Percentiles rank a stretch among this genome's conserved stretches.
These are phyloP conservation scores for Ectemnius lituratus DNA, from an alignment of 2,888 invertebrate species.

Conservation along the genomic window DNA sequence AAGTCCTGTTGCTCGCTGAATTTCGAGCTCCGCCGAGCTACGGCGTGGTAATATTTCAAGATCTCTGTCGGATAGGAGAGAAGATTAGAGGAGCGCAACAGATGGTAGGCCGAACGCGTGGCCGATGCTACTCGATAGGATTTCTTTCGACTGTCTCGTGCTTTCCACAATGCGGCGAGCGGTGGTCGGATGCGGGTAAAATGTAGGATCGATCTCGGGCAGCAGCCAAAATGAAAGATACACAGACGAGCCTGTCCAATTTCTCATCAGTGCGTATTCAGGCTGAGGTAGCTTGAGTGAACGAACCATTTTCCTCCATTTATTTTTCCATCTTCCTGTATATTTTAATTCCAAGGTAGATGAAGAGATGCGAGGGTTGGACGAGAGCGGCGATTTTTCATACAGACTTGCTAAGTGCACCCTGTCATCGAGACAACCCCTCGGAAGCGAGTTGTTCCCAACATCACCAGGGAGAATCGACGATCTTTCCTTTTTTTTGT, in stretches of 20 bases:
- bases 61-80: slow-evolving; percentile 36
- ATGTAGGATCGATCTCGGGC: no score
- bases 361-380: no score
- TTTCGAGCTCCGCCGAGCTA: slow-evolving; percentile 13
- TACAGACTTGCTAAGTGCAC: no score
- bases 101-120: slow-evolving; percentile 68
- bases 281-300: no score
- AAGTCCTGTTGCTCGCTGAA: slow-evolving; percentile 18
- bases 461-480: background rate
- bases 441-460: background rate
- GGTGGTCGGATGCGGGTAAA: background rate
- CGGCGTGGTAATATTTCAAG: slow-evolving; percentile 27
- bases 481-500: background rate
- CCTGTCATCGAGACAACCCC: no score
- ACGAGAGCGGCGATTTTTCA: no score
- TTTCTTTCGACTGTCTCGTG: slow-evolving; percentile 33
- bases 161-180: slow-evolving; percentile 4
- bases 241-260: no score
- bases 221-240: no score
- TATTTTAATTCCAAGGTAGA: no score
- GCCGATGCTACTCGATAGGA: slow-evolving; percentile 50
- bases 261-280: no score
- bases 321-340: no score
- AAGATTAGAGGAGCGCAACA: slow-evolving; percentile 63
- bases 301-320: no score